phyloP scores from a whole-genome alignment of 2,888 invertebrate genomes.

The Plagodis pulveraria region DNA sequence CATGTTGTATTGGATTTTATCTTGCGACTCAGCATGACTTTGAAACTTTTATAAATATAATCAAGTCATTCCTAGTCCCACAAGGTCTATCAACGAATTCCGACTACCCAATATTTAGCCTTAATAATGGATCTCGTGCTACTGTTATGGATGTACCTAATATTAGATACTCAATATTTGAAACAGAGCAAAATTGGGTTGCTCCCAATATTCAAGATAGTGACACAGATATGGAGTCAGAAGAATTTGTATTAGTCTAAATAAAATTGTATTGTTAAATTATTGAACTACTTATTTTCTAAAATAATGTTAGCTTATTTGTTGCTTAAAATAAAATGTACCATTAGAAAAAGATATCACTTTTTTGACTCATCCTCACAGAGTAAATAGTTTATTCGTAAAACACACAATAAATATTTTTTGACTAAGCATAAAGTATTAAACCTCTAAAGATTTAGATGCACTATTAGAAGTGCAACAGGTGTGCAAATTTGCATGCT shows the following conservation, averaged over 20 bases:
- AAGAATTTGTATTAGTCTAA: slow-evolving; percentile 88
- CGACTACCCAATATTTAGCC: slow-evolving; percentile 94
- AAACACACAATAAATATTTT: slow-evolving; percentile 6
- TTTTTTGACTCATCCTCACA: slow-evolving; percentile 6
- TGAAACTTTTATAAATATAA: slow-evolving; percentile 89
- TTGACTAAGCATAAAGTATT: slow-evolving; percentile 4
- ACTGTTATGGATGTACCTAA: slow-evolving; percentile 85
- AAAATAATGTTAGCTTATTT: slow-evolving; percentile 36
- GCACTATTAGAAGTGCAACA: too few relatives aligned
- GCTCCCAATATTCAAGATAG: slow-evolving; percentile 79
- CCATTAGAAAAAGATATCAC: slow-evolving; percentile 5
- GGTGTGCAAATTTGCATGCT: too few relatives aligned
- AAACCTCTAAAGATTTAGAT: too few relatives aligned
- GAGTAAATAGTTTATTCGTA: neutral
- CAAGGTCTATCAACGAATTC: slow-evolving; percentile 76
- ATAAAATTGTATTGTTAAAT: slow-evolving; percentile 24
- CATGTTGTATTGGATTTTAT: slow-evolving; percentile 96
- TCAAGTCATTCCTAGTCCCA: slow-evolving; percentile 84
- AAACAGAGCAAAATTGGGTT: slow-evolving; percentile 81
- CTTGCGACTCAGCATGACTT: slow-evolving; percentile 91
- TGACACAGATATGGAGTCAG: slow-evolving; percentile 88
- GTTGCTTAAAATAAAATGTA: slow-evolving; percentile 28
- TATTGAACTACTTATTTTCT: slow-evolving; percentile 24
- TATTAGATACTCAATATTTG: slow-evolving; percentile 82
- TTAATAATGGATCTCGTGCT: slow-evolving; percentile 89